Evolutionary conservation across 2,888 invertebrate genomes (phyloP), one percentile per base, ranked within the genome.

Genomic region (Siphlonurus alternatus): DNA sequence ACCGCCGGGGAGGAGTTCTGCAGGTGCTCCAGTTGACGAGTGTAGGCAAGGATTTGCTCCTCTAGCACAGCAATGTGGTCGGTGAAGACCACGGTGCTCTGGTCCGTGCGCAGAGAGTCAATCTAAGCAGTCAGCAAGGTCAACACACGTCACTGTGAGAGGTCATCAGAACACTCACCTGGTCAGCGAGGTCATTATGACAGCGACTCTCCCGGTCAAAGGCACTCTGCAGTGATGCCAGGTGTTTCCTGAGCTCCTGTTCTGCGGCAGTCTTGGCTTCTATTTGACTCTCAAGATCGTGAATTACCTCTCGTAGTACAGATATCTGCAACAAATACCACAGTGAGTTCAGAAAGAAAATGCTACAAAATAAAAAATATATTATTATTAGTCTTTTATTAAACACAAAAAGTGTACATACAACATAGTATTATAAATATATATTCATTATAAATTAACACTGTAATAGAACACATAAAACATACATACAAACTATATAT

Each of bases 231-330:
- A 84, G 77, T 64, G 79, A 77, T 64, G 79, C 78, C 23, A 83
- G 78, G 72, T 87, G 83, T 68, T 77, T 77, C 65, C 83, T 74
- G 51, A 86, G 79, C 64, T 84, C 81, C 0, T 75, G 73, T 71
- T 89, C 89, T 61, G 81, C 80, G 0, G 79, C 75, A 0, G 79
- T 77, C 72, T 87, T 88, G 15, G 79, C 77, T 72, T 89, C 87
- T 0, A 91, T 75, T 72, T 92, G 89, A 0, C 77, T 77, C 72
- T 93, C 93, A 54, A 91, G 75, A 68, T 88, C 88, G 0, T 82
- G 78, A 63, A 93, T 88, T 63, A 91, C 86, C 65, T 92, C 90
- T 38, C 89, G 78, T 19, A 92, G 77, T 15, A 86, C 79, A 70
- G 79, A 79, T 23, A 89, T 83, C 71, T 74, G 65, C 10, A 63